Base-by-base conservation (phyloP, 2,113 vertebrate genomes). In the Camelus dromedarius region DNA sequence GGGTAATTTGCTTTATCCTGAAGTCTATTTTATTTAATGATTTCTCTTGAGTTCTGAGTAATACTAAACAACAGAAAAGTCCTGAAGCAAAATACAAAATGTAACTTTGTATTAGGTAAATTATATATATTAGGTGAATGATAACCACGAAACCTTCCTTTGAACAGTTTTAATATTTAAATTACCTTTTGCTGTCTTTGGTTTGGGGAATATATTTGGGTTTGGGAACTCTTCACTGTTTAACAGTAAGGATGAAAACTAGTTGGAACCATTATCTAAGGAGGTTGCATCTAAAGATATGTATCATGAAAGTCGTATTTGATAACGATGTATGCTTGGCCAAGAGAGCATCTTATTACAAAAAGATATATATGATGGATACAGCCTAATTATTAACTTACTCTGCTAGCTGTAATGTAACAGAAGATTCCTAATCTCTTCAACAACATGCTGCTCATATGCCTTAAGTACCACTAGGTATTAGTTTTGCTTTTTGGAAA, bases 381-480 rank as follows among this genome's bases (percentile, higher is more conserved):
- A 66, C 3, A 75, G 42, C 79, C 35, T 93, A 94, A 91, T 30
- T 89, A 77, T 84, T 85, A 82, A 82, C 28, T 86, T 89, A 70
- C 48, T 64, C 97, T 91, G 64, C n/a, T 64, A 97, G 48, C 35
- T 80, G 4, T 52, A 95, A 95, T 70, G 16, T 67, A 93, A 95
- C 35, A 81, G 58, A 81, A 92, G 24, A 83, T 35, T 84, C 46
- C 52, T 76, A 94, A 90, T 93, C 66, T 93, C 90, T 76, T 96
- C 75, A 79, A 87, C 30, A 92, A 72, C 19, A 72, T 72, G 24
- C 10, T 62, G 35, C 83, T 76, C 28, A 67, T 35, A 89, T 42
- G 35, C 32, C 38, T 80, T 75, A 92, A 92, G 77, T 87, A 87
- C 48, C 32, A 66, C 28, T 87, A 93, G 2, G 16, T 90, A 32